Evolutionary conservation across 1,140 invertebrate species (phyloP), one percentile per base, ranked within the genome.

Genomic region (Apocrypta bakeri): DNA sequence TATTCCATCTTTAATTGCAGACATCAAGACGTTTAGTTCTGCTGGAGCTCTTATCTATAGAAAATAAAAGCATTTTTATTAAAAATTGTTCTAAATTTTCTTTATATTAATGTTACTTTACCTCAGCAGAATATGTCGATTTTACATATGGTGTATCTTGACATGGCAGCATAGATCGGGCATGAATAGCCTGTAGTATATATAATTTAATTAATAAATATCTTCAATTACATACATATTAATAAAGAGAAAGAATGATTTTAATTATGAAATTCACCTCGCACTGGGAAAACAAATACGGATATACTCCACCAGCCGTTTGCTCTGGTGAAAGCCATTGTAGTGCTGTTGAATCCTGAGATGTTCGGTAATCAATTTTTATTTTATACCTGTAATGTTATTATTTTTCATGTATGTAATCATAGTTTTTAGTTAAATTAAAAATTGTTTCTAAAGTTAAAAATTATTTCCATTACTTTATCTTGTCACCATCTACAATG

Each of bases 91-190:
- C 37, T 48, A 29, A 37, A 1, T 76, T 63, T 66, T 61, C n/a
- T 40, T 78, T 37, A 78, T 12, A 75, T 9, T 17, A 76, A 2
- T 29, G 2, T 56, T 69, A 73, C 4, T 73, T 92, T 92, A 98
- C 96, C 84, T 94, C 94, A 3, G 98, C 97, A 79, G 94, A 94
- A 88, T 98, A 99, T 3, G 96, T 95, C 82, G 95, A 94, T 92
- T 99, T 99, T 0, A 98, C 96, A n/a, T 94, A 93, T 4, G 98
- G 98, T 0, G 97, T 97, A 92, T 99, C 98, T 94, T 99, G 98
- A 88, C 98, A 98, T 4, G 98, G 98, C 17, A 98, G 81, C 80
- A 99, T 94, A 11, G 97, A 97, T 73, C 98, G 93, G 2, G 96
- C 96, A 92, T 98, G 97, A 85, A 98, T 98, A 14, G 98, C 95